These are phyloP conservation scores for Noctua comes DNA, from an alignment of 2,888 invertebrate species.

Conservation along the genomic window DNA sequence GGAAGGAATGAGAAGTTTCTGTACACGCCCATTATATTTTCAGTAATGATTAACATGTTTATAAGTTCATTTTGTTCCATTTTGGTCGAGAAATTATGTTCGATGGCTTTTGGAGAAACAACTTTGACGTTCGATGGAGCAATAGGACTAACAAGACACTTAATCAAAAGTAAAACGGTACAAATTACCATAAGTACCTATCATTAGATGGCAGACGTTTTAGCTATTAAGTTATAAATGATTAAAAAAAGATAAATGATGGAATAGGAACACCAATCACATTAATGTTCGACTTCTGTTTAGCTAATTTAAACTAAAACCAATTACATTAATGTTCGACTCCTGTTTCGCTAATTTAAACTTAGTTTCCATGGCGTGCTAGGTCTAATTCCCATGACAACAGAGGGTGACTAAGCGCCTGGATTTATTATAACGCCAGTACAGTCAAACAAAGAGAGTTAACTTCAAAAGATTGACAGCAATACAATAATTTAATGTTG, in stretches of 20 bases:
- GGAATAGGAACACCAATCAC: background rate
- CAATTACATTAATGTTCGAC: background rate
- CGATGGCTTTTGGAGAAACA: background rate
- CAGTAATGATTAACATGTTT: conserved; percentile 17
- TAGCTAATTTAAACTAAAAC: background rate
- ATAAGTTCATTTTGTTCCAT: conserved; percentile 26
- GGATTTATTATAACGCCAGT: too few species aligned
- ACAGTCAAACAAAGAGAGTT: background rate
- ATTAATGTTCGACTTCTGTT: background rate
- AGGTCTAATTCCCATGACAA: background rate
- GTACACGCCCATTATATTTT: conserved; percentile 41
- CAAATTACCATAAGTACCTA: background rate
- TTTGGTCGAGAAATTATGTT: background rate
- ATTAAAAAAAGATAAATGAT: background rate
- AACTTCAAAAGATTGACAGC: too few species aligned
- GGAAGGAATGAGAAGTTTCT: conserved; percentile 31
- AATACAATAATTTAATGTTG: too few species aligned
- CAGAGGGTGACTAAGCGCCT: background rate
- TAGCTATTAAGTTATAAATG: background rate
- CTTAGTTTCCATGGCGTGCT: background rate
- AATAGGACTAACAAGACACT: too few species aligned
- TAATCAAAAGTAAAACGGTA: background rate
- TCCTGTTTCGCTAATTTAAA: background rate
- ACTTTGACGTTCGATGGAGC: background rate
- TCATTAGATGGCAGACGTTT: background rate